A percentile compares a stretch with the other conserved stretches of the same genome.
Conservation (phyloP, 2,888 invertebrate genomes). For the Clepsis dumicolana region DNA sequence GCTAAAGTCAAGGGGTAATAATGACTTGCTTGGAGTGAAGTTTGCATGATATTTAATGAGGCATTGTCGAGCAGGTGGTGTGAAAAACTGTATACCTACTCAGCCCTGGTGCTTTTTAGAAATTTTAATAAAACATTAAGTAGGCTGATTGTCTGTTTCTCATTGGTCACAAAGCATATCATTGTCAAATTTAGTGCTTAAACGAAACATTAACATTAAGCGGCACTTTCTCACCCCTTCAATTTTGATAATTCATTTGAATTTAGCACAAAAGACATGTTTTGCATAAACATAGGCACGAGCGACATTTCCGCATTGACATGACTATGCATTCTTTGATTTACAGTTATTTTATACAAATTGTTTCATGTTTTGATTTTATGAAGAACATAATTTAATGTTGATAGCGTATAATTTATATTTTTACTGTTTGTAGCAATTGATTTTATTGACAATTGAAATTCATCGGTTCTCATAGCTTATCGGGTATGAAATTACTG, state of each 20-base stretch:
- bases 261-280: constrained; percentile 54
- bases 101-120: too few relatives aligned
- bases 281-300: constrained; percentile 82
- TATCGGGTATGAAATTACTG: not conserved
- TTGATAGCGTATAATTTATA: constrained; percentile 65
- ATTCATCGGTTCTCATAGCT: not conserved
- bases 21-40: too few relatives aligned
- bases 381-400: constrained; percentile 51
- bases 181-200: not conserved
- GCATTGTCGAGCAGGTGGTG: too few relatives aligned
- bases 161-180: not conserved
- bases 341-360: constrained; percentile 79
- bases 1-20: too few relatives aligned
- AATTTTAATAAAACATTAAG: not conserved
- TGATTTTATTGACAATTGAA: not conserved
- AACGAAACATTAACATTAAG: constrained; percentile 18
- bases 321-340: constrained; percentile 66
- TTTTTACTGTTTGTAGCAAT: constrained; percentile 54
- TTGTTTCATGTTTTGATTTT: constrained; percentile 54
- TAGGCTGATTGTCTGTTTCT: not conserved
- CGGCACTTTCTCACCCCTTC: constrained; percentile 52
- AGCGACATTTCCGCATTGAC: constrained; percentile 64
- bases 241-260: constrained; percentile 63
- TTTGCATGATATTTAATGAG: too few relatives aligned
- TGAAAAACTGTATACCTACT: too few relatives aligned